These are phyloP conservation scores for Podarcis siculus DNA, from an alignment of 2,797 vertebrate genomes.

Conservation along the genomic window DNA sequence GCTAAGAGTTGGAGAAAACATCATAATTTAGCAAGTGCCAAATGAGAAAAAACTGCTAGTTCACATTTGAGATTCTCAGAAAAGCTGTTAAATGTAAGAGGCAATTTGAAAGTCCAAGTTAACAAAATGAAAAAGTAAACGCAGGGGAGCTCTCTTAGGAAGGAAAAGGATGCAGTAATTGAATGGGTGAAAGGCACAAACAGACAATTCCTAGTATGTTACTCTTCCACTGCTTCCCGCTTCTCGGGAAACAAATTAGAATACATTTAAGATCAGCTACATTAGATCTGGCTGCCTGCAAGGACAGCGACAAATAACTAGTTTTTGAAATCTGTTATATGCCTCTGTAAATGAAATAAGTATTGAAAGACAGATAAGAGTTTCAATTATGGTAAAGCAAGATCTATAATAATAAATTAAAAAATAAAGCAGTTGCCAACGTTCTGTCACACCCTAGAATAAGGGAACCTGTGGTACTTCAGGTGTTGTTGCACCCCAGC, in stretches of 20 bases:
- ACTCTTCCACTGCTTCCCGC: not conserved
- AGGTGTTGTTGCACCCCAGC: no score
- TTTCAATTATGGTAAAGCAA: not conserved
- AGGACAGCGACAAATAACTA: not conserved
- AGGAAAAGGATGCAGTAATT: not conserved
- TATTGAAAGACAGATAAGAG: not conserved
- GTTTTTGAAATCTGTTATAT: not conserved
- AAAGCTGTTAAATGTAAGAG: not conserved
- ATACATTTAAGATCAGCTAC: not conserved
- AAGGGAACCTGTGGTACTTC: no score
- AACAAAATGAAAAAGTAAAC: not conserved
- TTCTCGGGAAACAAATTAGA: not conserved
- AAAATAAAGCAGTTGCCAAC: not conserved
- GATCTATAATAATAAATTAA: no score
- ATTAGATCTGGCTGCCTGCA: not conserved
- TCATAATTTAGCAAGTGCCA: not conserved
- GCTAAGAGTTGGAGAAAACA: not conserved
- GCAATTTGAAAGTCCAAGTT: not conserved
- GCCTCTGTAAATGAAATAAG: not conserved
- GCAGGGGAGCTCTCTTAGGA: not conserved
- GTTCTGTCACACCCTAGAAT: not conserved
- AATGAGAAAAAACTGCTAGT: not conserved
- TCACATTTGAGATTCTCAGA: not conserved
- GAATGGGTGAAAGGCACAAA: not conserved
- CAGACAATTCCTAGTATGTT: not conserved